phyloP scores from a whole-genome alignment of 2,888 invertebrate genomes.

The Rotaria magnacalcarata region DNA sequence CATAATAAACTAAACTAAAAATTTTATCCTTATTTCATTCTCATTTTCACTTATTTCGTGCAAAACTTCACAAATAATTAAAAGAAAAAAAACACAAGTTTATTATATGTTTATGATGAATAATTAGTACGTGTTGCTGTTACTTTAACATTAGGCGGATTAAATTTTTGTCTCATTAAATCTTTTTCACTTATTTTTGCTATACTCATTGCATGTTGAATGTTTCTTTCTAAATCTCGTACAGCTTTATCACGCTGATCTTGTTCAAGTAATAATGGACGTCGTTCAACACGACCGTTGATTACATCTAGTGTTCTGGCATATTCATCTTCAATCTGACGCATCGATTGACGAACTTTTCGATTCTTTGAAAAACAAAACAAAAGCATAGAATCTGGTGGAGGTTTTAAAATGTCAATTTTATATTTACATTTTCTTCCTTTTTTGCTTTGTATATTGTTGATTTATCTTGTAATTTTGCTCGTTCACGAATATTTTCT shows the following conservation, averaged over 20 bases:
- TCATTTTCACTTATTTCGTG: slow-evolving; percentile 3
- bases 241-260: neutral
- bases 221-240: neutral
- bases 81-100: neutral
- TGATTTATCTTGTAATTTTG: slow-evolving; percentile 20
- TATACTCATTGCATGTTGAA: slow-evolving; percentile 29
- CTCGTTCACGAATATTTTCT: neutral
- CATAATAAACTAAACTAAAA: neutral
- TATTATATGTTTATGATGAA: neutral
- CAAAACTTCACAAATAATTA: neutral
- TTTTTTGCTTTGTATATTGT: neutral
- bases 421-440: slow-evolving; percentile 20
- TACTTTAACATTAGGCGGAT: slow-evolving; percentile 20
- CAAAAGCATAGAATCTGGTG: neutral
- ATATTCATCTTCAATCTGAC: neutral
- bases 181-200: slow-evolving; percentile 21
- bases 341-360: slow-evolving; percentile 9
- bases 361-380: neutral
- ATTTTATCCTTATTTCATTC: neutral
- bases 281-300: neutral
- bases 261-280: slow-evolving; percentile 24
- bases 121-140: neutral
- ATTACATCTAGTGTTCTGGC: neutral
- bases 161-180: slow-evolving; percentile 26
- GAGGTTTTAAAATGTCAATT: neutral